Evolutionary conservation across 2,113 vertebrate genomes (phyloP).

Genomic region (Paraplagusia blochii): DNA sequence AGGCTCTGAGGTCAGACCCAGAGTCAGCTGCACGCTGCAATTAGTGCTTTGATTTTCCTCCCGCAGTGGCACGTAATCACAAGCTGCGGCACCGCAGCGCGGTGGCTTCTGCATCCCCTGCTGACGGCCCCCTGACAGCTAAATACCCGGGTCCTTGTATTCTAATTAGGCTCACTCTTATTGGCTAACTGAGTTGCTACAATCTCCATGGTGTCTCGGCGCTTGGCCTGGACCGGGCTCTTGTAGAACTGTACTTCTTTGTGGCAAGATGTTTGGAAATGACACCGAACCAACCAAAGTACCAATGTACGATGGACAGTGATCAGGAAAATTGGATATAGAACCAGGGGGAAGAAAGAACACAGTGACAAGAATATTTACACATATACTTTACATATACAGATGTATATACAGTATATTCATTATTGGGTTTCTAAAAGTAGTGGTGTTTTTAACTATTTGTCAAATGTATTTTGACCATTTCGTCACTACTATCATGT

Average conservation of each 20-base stretch:
- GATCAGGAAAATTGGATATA: background rate
- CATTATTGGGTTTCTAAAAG: no score
- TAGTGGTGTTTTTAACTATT: no score
- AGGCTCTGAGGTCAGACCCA: constrained; percentile 42
- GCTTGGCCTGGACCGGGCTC: constrained; percentile 41
- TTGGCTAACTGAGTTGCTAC: constrained; percentile 59
- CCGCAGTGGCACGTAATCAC: constrained; percentile 56
- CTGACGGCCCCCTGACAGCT: constrained; percentile 62
- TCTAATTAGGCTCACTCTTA: constrained; percentile 62
- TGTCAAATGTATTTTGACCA: no score
- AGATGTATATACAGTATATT: no score
- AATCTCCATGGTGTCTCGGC: constrained; percentile 61
- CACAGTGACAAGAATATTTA: no score
- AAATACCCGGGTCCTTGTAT: constrained; percentile 57
- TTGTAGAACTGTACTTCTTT: constrained; percentile 16
- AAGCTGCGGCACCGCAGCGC: constrained; percentile 44
- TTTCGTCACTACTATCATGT: no score
- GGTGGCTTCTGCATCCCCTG: constrained; percentile 52
- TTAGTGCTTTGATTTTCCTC: constrained; percentile 69
- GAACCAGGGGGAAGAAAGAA: no score
- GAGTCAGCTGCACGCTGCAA: constrained; percentile 52
- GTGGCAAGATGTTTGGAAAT: constrained; percentile 48
- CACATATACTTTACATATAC: no score
- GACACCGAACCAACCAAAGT: constrained; percentile 49
- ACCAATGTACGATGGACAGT: background rate